Conservation (phyloP, 2,888 invertebrate species). For the Nemotelus nigrinus region DNA sequence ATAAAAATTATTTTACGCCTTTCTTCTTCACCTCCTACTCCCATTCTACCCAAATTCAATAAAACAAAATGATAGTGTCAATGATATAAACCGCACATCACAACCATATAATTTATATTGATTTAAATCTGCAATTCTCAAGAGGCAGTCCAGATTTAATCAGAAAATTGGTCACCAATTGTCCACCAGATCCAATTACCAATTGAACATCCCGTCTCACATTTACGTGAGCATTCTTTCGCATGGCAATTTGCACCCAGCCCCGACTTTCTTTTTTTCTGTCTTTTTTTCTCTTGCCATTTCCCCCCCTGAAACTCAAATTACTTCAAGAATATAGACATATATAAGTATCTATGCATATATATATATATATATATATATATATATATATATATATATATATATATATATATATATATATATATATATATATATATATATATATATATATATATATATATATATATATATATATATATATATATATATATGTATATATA, state of each 20-base stretch:
- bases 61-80: conserved; percentile 3
- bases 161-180: conserved; percentile 46
- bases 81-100: not conserved
- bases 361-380: not conserved
- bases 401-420: not conserved
- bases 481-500: not conserved
- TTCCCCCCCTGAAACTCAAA: not conserved
- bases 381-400: conserved; percentile 1
- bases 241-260: conserved; percentile 40
- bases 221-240: conserved; percentile 41
- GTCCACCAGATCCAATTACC: conserved; percentile 45
- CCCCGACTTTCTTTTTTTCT: no score
- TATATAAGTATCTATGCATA: not conserved
- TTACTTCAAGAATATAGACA: not conserved
- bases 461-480: not conserved
- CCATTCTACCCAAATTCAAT: not conserved
- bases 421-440: not conserved
- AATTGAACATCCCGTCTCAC: conserved; percentile 27
- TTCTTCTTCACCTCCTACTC: not conserved
- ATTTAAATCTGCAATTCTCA: conserved; percentile 18
- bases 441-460: not conserved
- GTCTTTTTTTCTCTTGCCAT: conserved; percentile 19
- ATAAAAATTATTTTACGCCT: no score
- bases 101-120: conserved; percentile 21
- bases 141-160: conserved; percentile 34